phyloP scores from a whole-genome alignment of 2,113 vertebrate genomes.

The Pelusios castaneus region DNA sequence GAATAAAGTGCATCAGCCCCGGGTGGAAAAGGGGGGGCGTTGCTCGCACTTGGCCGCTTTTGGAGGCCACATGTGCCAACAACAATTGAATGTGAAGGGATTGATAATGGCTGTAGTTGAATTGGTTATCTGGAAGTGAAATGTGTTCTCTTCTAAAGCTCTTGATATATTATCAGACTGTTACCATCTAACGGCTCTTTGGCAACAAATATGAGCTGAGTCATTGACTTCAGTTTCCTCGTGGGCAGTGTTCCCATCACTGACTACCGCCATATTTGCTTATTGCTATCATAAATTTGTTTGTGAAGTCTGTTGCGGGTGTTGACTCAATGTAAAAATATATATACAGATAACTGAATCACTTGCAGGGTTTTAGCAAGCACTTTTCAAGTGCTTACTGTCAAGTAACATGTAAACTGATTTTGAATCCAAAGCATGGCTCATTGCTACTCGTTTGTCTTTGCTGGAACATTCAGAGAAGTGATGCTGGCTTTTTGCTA shows the following conservation, averaged over 20 bases:
- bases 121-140: background rate
- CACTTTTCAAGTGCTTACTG: background rate
- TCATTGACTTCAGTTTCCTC: background rate
- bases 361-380: background rate
- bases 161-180: background rate
- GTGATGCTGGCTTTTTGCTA: background rate
- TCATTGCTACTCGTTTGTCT: background rate
- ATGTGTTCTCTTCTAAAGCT: background rate
- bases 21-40: background rate
- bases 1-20: background rate
- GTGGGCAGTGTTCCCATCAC: background rate
- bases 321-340: background rate
- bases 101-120: background rate
- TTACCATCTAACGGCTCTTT: background rate
- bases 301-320: background rate
- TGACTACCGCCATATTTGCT: background rate
- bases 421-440: background rate
- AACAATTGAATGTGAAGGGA: background rate
- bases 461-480: background rate
- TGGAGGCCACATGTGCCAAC: background rate
- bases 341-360: background rate
- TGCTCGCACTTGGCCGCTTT: background rate
- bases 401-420: background rate
- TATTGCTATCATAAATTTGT: background rate
- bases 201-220: background rate